These are phyloP conservation scores for Epinotia bilunana DNA, from an alignment of 2,888 invertebrate genomes.

Conservation along the genomic window DNA sequence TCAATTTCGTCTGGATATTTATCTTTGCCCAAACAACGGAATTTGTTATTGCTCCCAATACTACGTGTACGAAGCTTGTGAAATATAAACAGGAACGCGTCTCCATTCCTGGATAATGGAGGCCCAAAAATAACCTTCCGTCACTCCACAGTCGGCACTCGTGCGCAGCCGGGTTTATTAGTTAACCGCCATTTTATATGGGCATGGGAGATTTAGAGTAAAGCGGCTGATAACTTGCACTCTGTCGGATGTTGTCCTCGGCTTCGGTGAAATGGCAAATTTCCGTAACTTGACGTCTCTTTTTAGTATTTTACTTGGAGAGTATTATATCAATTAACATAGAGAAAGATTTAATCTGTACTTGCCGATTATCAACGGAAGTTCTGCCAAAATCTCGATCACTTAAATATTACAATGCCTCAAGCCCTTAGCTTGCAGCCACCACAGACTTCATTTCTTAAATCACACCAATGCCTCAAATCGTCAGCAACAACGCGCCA, in stretches of 20 bases:
- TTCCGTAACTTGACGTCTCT: not conserved
- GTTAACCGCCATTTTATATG: slow-evolving; percentile 36
- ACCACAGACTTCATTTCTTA: too few relatives aligned
- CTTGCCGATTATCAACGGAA: too few relatives aligned
- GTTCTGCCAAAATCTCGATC: too few relatives aligned
- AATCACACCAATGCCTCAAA: too few relatives aligned
- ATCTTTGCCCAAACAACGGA: not conserved
- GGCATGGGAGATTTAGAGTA: slow-evolving; percentile 1
- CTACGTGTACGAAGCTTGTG: slow-evolving; percentile 54
- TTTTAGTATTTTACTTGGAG: too few relatives aligned
- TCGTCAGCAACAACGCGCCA: too few relatives aligned
- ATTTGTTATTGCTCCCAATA: slow-evolving; percentile 22
- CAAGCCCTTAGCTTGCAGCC: too few relatives aligned
- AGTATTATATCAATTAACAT: too few relatives aligned
- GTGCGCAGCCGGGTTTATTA: slow-evolving; percentile 46
- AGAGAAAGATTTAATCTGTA: too few relatives aligned
- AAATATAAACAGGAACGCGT: slow-evolving; percentile 73
- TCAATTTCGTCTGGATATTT: not conserved
- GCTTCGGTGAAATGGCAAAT: not conserved
- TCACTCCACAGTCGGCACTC: slow-evolving; percentile 66
- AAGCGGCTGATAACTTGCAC: not conserved
- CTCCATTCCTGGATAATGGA: slow-evolving; percentile 81
- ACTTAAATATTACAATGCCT: too few relatives aligned
- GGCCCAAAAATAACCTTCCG: slow-evolving; percentile 78
- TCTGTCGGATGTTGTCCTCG: not conserved